Percentiles rank a stretch among this genome's conserved stretches.
phyloP scores from a whole-genome alignment of 2,113 vertebrate genomes.

The Solea senegalensis region DNA sequence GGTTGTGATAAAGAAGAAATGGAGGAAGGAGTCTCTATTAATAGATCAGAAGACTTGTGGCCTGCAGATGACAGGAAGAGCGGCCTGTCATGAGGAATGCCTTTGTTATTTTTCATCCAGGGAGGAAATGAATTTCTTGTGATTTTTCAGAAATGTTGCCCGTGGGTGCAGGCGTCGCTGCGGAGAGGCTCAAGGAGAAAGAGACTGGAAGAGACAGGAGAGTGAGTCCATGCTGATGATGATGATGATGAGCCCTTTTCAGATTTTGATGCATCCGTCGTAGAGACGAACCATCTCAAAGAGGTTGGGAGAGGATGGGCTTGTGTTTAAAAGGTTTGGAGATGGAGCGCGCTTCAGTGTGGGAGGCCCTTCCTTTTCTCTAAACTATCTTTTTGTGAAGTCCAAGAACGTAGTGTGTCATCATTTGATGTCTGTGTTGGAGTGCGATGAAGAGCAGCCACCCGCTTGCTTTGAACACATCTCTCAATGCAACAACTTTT shows the following conservation, averaged over 20 bases:
- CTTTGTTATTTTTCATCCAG: slow-evolving; percentile 83
- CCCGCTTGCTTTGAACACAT: slow-evolving; percentile 59
- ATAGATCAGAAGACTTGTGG: slow-evolving; percentile 87
- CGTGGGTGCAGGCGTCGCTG: slow-evolving; percentile 36
- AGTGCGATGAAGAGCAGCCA: slow-evolving; percentile 86
- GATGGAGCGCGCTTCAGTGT: slow-evolving; percentile 29
- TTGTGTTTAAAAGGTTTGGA: slow-evolving; percentile 30
- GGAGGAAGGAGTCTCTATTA: slow-evolving; percentile 66
- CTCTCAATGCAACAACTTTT: slow-evolving; percentile 32
- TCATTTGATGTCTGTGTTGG: slow-evolving; percentile 70
- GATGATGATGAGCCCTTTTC: slow-evolving; percentile 1
- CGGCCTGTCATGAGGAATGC: slow-evolving; percentile 86
- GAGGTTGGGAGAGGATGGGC: slow-evolving; percentile 30
- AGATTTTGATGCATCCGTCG: slow-evolving; percentile 6
- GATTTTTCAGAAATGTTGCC: slow-evolving; percentile 81
- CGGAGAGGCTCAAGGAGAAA: slow-evolving; percentile 24
- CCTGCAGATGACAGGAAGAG: slow-evolving; percentile 95
- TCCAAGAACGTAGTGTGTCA: slow-evolving; percentile 82
- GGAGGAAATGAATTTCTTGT: slow-evolving; percentile 92
- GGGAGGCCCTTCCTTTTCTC: slow-evolving; percentile 11
- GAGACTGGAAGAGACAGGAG: slow-evolving; percentile 18
- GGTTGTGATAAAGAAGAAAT: slow-evolving; percentile 80
- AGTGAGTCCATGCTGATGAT: slow-evolving; percentile 82
- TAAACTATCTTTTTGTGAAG: slow-evolving; percentile 80
- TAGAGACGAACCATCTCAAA: slow-evolving; percentile 10